These are phyloP conservation scores for Odontamblyopus lacepedii DNA, from an alignment of 2,797 vertebrate genomes.

Conservation along the genomic window DNA sequence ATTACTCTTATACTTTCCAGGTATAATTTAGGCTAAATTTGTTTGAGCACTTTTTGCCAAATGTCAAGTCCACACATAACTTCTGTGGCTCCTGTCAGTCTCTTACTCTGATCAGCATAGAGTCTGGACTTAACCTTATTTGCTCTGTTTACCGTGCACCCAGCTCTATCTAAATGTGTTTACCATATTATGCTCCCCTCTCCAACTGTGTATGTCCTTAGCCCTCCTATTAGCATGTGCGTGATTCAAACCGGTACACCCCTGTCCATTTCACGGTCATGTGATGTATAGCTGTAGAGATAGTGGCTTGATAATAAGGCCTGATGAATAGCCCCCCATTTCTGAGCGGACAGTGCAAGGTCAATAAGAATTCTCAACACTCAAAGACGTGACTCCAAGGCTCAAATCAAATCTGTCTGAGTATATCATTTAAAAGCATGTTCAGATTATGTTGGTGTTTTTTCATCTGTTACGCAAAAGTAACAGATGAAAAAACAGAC, in stretches of 20 bases:
- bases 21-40: neutral
- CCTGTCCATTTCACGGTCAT: slow-evolving; percentile 40
- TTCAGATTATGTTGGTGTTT: slow-evolving; percentile 26
- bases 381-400: slow-evolving; percentile 6
- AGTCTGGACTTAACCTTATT: slow-evolving; percentile 62
- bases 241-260: slow-evolving; percentile 25
- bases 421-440: slow-evolving; percentile 26
- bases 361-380: slow-evolving; percentile 15
- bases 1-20: neutral
- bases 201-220: slow-evolving; percentile 8
- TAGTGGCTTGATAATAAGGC: slow-evolving; percentile 2
- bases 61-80: slow-evolving; percentile 10
- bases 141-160: slow-evolving; percentile 32
- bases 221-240: slow-evolving; percentile 26
- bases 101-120: slow-evolving; percentile 46
- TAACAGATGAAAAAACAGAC: too few species aligned
- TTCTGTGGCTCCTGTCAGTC: slow-evolving; percentile 41
- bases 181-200: slow-evolving; percentile 15
- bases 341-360: slow-evolving; percentile 12
- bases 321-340: slow-evolving; percentile 35
- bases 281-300: slow-evolving; percentile 30
- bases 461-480: neutral
- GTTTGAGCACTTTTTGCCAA: neutral
- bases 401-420: slow-evolving; percentile 29
- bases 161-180: slow-evolving; percentile 30